Conservation (phyloP, 2,113 vertebrate genomes). For the Scolopax mira region DNA sequence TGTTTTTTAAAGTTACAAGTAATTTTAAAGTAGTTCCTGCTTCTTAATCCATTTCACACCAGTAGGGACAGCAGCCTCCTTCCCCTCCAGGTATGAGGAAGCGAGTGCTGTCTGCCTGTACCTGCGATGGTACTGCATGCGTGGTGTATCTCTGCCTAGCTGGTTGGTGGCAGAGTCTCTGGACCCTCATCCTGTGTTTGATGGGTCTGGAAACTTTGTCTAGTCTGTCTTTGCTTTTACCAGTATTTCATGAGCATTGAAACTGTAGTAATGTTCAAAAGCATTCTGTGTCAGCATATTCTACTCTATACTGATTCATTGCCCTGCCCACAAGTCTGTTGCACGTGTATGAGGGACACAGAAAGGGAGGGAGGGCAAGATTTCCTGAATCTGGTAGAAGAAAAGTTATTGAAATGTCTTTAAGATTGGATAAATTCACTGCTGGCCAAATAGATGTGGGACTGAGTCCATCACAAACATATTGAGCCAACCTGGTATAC, state of each 20-base stretch:
- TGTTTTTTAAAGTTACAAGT: not conserved
- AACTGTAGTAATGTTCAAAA: not conserved
- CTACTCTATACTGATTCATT: accelerated
- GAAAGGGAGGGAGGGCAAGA: not conserved
- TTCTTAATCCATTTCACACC: not conserved
- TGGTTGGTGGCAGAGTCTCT: not conserved
- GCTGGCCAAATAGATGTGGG: not conserved
- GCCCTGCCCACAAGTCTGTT: not conserved
- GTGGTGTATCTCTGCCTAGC: accelerated
- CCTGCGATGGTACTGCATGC: not conserved
- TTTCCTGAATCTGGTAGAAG: not conserved
- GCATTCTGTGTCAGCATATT: not conserved
- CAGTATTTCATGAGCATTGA: not conserved
- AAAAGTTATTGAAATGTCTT: not conserved
- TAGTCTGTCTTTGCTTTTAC: not conserved
- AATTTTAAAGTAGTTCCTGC: not conserved
- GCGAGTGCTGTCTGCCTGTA: not conserved
- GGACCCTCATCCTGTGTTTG: not conserved
- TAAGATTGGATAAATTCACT: not conserved
- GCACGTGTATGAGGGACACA: accelerated
- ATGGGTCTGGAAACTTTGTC: not conserved
- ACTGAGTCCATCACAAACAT: not conserved
- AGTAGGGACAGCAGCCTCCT: not conserved
- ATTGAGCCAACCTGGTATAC: not conserved
- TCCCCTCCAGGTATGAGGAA: not conserved